phyloP scores from a whole-genome alignment of 2,797 vertebrate genomes.

The Sparus aurata region DNA sequence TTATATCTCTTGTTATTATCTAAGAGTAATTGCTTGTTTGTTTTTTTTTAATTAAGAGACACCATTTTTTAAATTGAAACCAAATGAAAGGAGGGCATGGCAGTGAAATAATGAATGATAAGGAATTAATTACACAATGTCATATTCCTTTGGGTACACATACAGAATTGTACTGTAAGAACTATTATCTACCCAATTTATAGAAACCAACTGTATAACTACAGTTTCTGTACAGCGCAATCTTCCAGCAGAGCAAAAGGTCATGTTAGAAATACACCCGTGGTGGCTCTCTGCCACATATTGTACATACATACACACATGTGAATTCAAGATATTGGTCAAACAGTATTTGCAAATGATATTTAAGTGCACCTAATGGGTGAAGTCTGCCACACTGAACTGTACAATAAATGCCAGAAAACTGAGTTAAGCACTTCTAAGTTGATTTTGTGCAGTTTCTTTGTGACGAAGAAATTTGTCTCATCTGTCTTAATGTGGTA shows the following conservation, averaged over 20 bases:
- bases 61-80: conserved; percentile 7
- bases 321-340: conserved; percentile 23
- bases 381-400: conserved; percentile 28
- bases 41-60: background rate
- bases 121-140: conserved; percentile 13
- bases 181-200: conserved; percentile 7
- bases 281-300: conserved; percentile 1
- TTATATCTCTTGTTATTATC: background rate
- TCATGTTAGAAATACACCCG: conserved; percentile 40
- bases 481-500: conserved; percentile 21
- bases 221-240: conserved; percentile 24
- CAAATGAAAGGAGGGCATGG: background rate
- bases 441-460: conserved; percentile 20
- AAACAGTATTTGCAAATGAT: conserved; percentile 35
- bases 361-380: conserved; percentile 49
- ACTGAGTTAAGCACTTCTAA: conserved; percentile 22
- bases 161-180: conserved; percentile 8
- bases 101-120: conserved; percentile 3
- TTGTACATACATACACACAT: conserved; percentile 23
- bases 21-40: background rate
- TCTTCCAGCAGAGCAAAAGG: conserved; percentile 15
- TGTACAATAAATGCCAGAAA: conserved; percentile 20
- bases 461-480: background rate
- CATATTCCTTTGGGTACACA: conserved; percentile 27
- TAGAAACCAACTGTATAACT: conserved; percentile 12